Evolutionary conservation across 2,797 vertebrate genomes (phyloP).

Genomic region (Crenuchus spilurus): DNA sequence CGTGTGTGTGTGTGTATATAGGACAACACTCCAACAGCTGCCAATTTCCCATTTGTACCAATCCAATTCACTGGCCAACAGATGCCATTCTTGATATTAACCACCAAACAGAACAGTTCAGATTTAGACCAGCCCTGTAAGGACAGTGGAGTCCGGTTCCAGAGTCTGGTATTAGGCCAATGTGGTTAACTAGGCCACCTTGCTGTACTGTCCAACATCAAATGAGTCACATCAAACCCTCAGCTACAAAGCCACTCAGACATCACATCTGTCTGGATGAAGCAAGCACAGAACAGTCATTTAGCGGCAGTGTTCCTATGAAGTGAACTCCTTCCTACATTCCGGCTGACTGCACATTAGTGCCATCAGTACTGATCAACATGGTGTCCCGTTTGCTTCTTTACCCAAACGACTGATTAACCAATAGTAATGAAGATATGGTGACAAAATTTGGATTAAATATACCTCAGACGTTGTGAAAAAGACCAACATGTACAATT

Average conservation of each 20-base stretch:
- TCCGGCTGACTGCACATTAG: no score
- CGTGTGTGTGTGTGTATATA: neutral
- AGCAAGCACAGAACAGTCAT: neutral
- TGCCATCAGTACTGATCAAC: no score
- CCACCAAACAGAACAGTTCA: neutral
- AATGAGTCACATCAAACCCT: slow-evolving; percentile 4
- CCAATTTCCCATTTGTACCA: neutral
- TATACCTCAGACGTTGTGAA: no score
- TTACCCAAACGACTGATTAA: no score
- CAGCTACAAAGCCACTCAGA: slow-evolving; percentile 1
- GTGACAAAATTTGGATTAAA: no score
- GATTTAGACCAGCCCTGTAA: neutral
- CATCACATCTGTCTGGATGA: slow-evolving; percentile 1
- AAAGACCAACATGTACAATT: no score
- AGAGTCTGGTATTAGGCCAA: neutral
- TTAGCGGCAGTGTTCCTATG: slow-evolving; percentile 37
- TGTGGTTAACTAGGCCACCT: neutral
- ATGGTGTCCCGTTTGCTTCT: no score
- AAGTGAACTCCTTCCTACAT: neutral
- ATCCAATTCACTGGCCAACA: slow-evolving; percentile 13
- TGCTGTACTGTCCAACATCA: slow-evolving; percentile 9
- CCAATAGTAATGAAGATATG: no score
- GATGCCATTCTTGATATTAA: slow-evolving; percentile 1
- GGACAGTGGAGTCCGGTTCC: neutral
- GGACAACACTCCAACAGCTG: slow-evolving; percentile 14